Percentiles rank a stretch among this genome's conserved stretches.
phyloP scores from a whole-genome alignment of 2,888 invertebrate genomes.

The Germaria angustata region DNA sequence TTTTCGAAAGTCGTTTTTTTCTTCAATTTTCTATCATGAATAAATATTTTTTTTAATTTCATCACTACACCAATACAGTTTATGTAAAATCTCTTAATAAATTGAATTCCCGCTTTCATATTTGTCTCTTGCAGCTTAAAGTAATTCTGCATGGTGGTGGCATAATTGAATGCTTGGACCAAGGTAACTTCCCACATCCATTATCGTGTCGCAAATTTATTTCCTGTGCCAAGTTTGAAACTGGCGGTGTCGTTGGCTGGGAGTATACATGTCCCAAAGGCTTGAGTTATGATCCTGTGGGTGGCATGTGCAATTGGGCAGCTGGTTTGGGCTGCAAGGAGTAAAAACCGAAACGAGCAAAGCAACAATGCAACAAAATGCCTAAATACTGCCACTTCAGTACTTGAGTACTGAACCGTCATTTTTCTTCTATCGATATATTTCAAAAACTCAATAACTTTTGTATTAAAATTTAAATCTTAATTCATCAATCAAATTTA shows the following conservation, averaged over 20 bases:
- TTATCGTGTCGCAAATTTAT: conserved; percentile 94
- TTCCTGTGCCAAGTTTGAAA: conserved; percentile 91
- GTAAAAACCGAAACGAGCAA: conserved; percentile 76
- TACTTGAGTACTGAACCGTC: conserved; percentile 4
- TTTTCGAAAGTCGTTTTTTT: background rate
- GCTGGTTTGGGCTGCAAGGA: conserved; percentile 89
- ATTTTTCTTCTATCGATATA: conserved; percentile 10
- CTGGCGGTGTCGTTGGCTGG: conserved; percentile 89
- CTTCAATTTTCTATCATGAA: background rate
- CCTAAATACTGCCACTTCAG: conserved; percentile 43
- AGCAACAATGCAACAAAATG: conserved; percentile 30
- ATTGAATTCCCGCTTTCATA: too few relatives aligned
- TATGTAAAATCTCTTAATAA: too few relatives aligned
- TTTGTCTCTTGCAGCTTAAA: conserved; percentile 79
- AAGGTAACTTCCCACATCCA: conserved; percentile 95
- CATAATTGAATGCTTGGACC: conserved; percentile 90
- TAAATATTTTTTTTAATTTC: background rate
- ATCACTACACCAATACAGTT: too few relatives aligned
- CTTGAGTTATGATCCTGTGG: conserved; percentile 92
- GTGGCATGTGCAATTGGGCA: conserved; percentile 95
- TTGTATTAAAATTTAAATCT: conserved; percentile 22
- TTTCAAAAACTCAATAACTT: conserved; percentile 19
- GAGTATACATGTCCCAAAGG: conserved; percentile 93
- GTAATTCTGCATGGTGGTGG: conserved; percentile 85
- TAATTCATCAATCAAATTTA: background rate